A percentile compares a stretch with the other conserved stretches of the same genome.
These are phyloP conservation scores for Lottia gigantea DNA, from an alignment of 2,888 invertebrate species.

Conservation along the genomic window DNA sequence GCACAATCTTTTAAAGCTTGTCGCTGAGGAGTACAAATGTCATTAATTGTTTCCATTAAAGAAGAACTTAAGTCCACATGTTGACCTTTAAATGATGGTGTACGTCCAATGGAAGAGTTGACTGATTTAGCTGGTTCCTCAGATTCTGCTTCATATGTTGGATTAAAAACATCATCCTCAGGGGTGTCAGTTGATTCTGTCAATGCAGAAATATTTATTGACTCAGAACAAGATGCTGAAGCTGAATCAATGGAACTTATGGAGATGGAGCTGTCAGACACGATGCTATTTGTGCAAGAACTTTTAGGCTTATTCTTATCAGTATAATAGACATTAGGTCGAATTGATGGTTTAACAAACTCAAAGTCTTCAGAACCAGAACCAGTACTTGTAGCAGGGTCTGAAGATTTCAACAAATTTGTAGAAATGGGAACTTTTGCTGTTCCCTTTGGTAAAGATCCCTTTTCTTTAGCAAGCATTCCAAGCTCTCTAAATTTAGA, in stretches of 20 bases:
- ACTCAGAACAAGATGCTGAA: background rate
- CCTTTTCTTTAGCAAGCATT: conserved; percentile 14
- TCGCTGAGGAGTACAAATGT: conserved; percentile 42
- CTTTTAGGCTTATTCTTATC: background rate
- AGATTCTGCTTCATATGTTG: background rate
- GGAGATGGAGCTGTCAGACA: background rate
- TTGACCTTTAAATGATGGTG: conserved; percentile 26
- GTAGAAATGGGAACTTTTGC: conserved; percentile 53
- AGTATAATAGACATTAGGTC: conserved; percentile 44
- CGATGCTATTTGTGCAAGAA: background rate
- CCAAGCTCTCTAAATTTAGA: conserved; percentile 32
- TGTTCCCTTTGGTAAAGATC: conserved; percentile 27
- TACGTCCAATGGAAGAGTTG: background rate
- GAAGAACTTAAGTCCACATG: conserved; percentile 36
- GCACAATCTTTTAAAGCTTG: conserved; percentile 25
- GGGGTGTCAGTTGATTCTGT: background rate
- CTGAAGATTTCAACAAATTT: conserved; percentile 47
- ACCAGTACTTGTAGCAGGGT: conserved; percentile 22
- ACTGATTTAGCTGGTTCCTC: too few relatives aligned
- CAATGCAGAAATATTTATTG: conserved; percentile 3
- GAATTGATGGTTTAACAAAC: conserved; percentile 27
- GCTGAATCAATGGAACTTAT: conserved; percentile 10
- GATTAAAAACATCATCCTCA: conserved; percentile 10
- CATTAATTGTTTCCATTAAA: conserved; percentile 42
- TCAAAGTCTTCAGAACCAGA: conserved; percentile 9